phyloP scores from a whole-genome alignment of 2,797 vertebrate genomes.

The Lophotriccus pileatus region DNA sequence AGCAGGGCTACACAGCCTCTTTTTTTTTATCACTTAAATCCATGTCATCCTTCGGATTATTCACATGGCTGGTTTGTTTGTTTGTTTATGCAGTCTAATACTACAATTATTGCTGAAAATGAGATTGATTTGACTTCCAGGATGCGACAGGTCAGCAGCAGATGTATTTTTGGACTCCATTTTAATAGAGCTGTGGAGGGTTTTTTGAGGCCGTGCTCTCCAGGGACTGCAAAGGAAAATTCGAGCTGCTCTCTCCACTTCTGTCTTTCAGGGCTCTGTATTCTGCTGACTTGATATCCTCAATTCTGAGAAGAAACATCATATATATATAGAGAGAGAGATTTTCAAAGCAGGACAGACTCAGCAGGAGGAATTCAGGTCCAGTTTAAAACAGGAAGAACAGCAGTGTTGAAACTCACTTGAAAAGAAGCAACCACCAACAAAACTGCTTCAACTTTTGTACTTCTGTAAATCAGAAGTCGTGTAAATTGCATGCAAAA shows the following conservation, averaged over 20 bases:
- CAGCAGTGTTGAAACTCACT: background rate
- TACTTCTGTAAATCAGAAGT: background rate
- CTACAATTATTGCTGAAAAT: constrained; percentile 32
- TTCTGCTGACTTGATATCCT: constrained; percentile 29
- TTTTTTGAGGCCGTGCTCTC: background rate
- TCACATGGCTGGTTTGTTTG: background rate
- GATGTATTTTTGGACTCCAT: constrained; percentile 30
- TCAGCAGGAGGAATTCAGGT: background rate
- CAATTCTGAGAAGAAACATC: background rate
- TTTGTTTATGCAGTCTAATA: background rate
- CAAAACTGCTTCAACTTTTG: background rate
- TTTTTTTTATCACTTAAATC: background rate
- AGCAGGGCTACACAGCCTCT: background rate
- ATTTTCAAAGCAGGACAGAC: background rate
- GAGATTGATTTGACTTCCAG: constrained; percentile 2
- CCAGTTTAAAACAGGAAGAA: background rate
- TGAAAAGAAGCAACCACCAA: background rate
- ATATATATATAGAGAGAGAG: background rate
- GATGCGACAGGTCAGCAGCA: constrained; percentile 5
- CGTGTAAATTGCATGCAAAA: background rate
- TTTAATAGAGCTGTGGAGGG: background rate
- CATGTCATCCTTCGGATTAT: constrained; percentile 29
- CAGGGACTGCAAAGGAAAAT: background rate
- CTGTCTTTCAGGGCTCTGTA: background rate
- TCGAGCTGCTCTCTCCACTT: background rate